Percentiles rank a stretch among this genome's conserved stretches.
phyloP scores from a whole-genome alignment of 35 echinoderm and acorn worm species.

The Antedon bifida region DNA sequence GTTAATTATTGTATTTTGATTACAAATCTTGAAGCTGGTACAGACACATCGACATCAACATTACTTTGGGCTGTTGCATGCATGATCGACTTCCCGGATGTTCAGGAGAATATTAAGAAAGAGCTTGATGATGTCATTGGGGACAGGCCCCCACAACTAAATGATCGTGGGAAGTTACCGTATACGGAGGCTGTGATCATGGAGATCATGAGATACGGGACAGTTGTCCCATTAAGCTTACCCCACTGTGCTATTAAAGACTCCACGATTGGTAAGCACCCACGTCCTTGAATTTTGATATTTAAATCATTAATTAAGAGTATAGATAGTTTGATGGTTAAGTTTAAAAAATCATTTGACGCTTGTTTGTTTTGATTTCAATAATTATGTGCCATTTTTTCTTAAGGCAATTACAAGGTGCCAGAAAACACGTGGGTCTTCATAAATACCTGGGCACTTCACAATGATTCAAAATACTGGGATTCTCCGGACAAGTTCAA shows the following conservation, averaged over 20 bases:
- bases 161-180: background rate
- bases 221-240: background rate
- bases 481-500: conserved; percentile 17
- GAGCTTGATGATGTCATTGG: conserved; percentile 65
- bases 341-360: too few species aligned
- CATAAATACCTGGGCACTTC: conserved; percentile 11
- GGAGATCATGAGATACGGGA: background rate
- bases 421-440: conserved; percentile 24
- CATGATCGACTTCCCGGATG: conserved; percentile 44
- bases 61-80: conserved; percentile 49
- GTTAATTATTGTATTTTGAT: background rate
- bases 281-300: too few species aligned
- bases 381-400: too few species aligned
- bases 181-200: background rate
- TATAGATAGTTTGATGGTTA: too few species aligned
- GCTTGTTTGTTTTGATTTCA: too few species aligned
- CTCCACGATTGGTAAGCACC: background rate
- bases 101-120: conserved; percentile 37
- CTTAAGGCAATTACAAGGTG: conserved; percentile 8
- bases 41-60: conserved; percentile 33
- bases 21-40: conserved; percentile 32
- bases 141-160: background rate
- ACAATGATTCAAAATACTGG: conserved; percentile 18
- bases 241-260: background rate
- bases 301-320: too few species aligned